Evolutionary conservation across 1,140 invertebrate species (phyloP), one percentile per base, ranked within the genome.

Genomic region (Drosophila orosa): DNA sequence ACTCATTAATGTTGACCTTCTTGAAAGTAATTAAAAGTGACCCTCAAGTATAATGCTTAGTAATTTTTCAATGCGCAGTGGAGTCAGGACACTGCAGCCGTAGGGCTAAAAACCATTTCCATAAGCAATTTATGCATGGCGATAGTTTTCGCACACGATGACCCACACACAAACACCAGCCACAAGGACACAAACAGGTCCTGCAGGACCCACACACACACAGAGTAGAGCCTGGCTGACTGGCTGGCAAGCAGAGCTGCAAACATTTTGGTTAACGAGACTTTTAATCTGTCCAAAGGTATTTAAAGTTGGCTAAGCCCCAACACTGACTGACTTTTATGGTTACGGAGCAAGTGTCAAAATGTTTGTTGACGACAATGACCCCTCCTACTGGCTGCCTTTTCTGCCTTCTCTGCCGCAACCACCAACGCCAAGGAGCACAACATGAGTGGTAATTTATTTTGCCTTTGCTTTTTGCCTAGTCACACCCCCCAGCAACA

Each of bases 251-350:
- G 19, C 48, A 48, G 57, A 62, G 73, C 80, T 89, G 61, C 59
- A 80, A 89, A 75, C 73, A 84, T 84, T 84, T 89, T 80, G 77
- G 80, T 89, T 83, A 91, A 91, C 76, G 75, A 85, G 89, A 91
- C 89, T 91, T 91, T 91, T 91, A 91, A 91, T 90, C 90, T 91
- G 90, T 91, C 90, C 69, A 91, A 81, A 91, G 90, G 90, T 91
- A 91, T 91, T 91, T 91, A 91, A 91, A 91, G 72, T 90, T 90
- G 69, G 73, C 82, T 83, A 84, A 90, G 81, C 83, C 87, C 90
- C 74, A 90, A 87, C 87, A 74, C 82, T 84, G 87, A 84, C 87
- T 90, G 87, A 90, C 87, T 87, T 84, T 90, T 90, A 90, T 90
- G 87, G 87, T 90, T 90, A 90, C 82, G 80, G 78, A 84, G 87